Conservation (phyloP, 2,888 invertebrate species). For the Ectemnius cavifrons region DNA sequence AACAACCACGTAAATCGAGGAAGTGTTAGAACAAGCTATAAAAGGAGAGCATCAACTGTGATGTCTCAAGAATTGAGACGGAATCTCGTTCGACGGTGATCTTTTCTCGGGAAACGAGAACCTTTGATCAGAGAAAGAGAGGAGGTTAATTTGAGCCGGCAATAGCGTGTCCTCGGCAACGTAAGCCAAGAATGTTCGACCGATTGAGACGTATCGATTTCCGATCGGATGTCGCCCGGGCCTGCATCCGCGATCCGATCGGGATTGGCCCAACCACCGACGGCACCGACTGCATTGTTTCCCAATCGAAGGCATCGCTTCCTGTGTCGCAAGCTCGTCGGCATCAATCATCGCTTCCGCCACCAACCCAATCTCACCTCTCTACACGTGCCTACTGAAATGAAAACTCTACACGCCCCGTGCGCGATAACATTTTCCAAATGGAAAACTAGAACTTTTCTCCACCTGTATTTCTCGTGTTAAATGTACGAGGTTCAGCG, state of each 20-base stretch:
- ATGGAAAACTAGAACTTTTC: too few relatives aligned
- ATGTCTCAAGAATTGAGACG: too few relatives aligned
- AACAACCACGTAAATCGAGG: too few relatives aligned
- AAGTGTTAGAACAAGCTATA: too few relatives aligned
- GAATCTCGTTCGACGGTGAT: too few relatives aligned
- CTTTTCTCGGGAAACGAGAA: too few relatives aligned
- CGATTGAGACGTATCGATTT: slow-evolving; percentile 59
- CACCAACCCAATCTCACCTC: slow-evolving; percentile 32
- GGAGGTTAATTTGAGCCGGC: slow-evolving; percentile 31
- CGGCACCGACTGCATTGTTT: slow-evolving; percentile 56
- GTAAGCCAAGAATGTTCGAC: slow-evolving; percentile 45
- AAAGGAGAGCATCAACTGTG: too few relatives aligned
- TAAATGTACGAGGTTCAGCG: too few relatives aligned
- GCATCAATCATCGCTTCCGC: slow-evolving; percentile 56
- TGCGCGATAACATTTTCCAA: too few relatives aligned
- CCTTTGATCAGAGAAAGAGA: neutral
- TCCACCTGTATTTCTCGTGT: too few relatives aligned
- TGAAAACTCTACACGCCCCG: too few relatives aligned
- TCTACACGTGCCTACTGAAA: slow-evolving; percentile 8
- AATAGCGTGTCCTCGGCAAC: slow-evolving; percentile 26
- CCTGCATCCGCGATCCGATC: slow-evolving; percentile 46
- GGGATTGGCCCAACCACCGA: slow-evolving; percentile 48
- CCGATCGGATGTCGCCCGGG: slow-evolving; percentile 55
- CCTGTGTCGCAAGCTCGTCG: slow-evolving; percentile 51
- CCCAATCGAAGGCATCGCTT: slow-evolving; percentile 62